phyloP scores from a whole-genome alignment of 2,113 vertebrate species.

The Ahaetulla prasina region DNA sequence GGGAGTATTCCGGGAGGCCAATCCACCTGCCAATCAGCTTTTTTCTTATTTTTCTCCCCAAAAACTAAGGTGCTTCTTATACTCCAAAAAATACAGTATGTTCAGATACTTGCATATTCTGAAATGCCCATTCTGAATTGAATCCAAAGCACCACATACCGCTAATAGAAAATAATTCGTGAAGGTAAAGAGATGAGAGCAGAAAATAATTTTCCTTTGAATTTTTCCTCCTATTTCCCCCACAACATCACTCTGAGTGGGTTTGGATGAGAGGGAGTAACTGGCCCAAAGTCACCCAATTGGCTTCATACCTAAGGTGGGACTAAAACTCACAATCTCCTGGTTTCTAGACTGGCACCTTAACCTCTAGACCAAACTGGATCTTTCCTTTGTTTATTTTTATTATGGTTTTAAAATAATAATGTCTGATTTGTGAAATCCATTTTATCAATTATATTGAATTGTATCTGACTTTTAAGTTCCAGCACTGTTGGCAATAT shows the following conservation, averaged over 20 bases:
- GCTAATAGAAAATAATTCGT: neutral
- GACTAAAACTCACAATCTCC: neutral
- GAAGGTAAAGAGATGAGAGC: neutral
- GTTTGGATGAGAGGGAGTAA: neutral
- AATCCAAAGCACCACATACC: neutral
- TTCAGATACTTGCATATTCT: neutral
- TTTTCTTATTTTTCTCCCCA: too few relatives aligned
- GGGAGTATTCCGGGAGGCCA: too few relatives aligned
- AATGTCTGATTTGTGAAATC: neutral
- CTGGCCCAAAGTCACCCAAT: neutral
- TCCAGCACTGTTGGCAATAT: neutral
- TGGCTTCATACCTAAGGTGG: neutral
- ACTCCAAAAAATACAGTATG: too few relatives aligned
- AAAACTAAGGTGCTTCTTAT: too few relatives aligned
- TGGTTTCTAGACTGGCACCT: neutral
- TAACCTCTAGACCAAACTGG: neutral
- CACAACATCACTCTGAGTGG: neutral
- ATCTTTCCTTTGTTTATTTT: neutral
- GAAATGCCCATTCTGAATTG: neutral
- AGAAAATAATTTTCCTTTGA: neutral
- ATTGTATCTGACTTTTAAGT: neutral
- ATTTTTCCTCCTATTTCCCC: neutral
- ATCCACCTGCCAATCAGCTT: too few relatives aligned
- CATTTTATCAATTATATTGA: neutral
- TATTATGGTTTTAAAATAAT: neutral